These are phyloP conservation scores for Heteronetta atricapilla DNA, from an alignment of 2,113 vertebrate species.

Conservation along the genomic window DNA sequence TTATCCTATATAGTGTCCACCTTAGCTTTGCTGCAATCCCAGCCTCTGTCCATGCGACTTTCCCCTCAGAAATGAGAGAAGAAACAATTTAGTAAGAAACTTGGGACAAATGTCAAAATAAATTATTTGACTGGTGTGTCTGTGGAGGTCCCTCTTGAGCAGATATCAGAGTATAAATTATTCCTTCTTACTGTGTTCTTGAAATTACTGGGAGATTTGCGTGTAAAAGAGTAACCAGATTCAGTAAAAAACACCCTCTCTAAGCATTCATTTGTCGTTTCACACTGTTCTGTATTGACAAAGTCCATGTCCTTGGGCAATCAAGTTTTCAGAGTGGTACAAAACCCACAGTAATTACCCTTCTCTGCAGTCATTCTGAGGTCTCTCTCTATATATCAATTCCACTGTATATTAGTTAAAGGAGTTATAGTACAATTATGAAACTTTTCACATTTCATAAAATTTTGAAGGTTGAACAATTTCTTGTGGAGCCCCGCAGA, in stretches of 20 bases:
- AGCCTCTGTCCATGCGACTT: background rate
- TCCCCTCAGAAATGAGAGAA: background rate
- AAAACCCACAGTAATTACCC: background rate
- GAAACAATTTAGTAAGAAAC: background rate
- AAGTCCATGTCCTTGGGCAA: background rate
- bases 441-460: background rate
- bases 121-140: background rate
- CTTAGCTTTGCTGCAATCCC: background rate
- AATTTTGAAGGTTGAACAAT: background rate
- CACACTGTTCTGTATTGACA: background rate
- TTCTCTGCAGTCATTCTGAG: background rate
- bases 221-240: background rate
- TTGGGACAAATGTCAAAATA: background rate
- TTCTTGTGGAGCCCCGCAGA: background rate
- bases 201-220: background rate
- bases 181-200: background rate
- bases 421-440: background rate
- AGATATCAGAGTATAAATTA: background rate
- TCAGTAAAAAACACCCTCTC: background rate
- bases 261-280: background rate
- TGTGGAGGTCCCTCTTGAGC: background rate
- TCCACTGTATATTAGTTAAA: background rate
- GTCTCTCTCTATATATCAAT: background rate
- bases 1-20: background rate
- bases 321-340: background rate